Base-by-base conservation (phyloP, 1,140 invertebrate species). In the Colletes latitarsis region DNA sequence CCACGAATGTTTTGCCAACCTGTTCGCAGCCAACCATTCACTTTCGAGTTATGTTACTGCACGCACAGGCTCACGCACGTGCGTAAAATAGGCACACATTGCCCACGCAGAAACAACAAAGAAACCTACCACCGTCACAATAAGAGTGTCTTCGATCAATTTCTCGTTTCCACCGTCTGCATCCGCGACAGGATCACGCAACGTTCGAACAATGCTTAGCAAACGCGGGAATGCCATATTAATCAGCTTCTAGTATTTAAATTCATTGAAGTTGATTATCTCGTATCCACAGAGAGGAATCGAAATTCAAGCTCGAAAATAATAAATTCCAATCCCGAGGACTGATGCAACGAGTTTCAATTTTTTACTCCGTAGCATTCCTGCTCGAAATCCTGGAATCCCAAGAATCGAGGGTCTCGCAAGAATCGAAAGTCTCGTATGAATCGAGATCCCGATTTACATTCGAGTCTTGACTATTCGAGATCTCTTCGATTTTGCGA, bases 41-140 rank as follows among this genome's bases (percentile, higher is more conserved):
- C 84, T 85, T 86, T 86, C 70, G 53, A 66, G 46, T 74, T 58
- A 57, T 57, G 55, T 77, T 69, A 60, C 43, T 52, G 9, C n/a
- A 58, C 41, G 53, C 66, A 30, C 21, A 46, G n/a, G 21, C 14
- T 77, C 53, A 78, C 70, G 76, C 81, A 78, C 68, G 81, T 68
- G 77, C 62, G 69, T 71, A 4, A 46, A n/a, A n/a, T n/a, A 30
- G 46, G n/a, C 69, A 57, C 57, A 19, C 57, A 68, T 52, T 49
- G 49, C 72, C 62, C 66, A 81, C 77, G 60, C 62, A 55, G 19
- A 49, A 67, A 70, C 70, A 52, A 82, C 57, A 57, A 79, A 85
- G 53, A 70, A 78, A 77, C 55, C 57, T 39, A 52, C 21, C 62
- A 52, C 15, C 52, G 12, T 9, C 55, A 17, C 68, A 58, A 63